A percentile compares a stretch with the other conserved stretches of the same genome.
Conservation (phyloP, 2,113 vertebrate species). For the Bettongia penicillata region DNA sequence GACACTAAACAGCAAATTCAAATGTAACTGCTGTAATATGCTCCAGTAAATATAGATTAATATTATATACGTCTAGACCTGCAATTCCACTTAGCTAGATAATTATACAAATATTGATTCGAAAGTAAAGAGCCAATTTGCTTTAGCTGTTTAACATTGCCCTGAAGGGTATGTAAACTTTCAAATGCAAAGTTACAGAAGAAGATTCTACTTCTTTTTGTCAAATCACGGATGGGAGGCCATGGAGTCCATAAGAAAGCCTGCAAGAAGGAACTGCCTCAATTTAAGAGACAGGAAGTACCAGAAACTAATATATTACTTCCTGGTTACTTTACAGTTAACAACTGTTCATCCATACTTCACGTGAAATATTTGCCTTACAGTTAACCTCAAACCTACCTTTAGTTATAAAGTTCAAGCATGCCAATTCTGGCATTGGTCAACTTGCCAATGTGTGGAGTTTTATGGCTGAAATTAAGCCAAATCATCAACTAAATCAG, state of each 20-base stretch:
- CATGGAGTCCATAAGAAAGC: slow-evolving; percentile 26
- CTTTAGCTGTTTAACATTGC: slow-evolving; percentile 76
- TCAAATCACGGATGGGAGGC: slow-evolving; percentile 30
- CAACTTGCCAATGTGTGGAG: slow-evolving; percentile 32
- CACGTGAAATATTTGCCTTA: neutral
- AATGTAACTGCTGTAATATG: slow-evolving; percentile 70
- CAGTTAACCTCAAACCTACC: slow-evolving; percentile 46
- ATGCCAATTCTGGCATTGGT: slow-evolving; percentile 43
- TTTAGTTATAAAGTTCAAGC: slow-evolving; percentile 36
- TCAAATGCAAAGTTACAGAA: slow-evolving; percentile 55
- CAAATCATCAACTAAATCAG: slow-evolving; percentile 26
- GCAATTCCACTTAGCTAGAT: slow-evolving; percentile 70
- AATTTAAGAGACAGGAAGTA: neutral
- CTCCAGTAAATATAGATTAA: slow-evolving; percentile 72
- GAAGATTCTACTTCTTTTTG: slow-evolving; percentile 38
- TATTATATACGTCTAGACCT: slow-evolving; percentile 71
- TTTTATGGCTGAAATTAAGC: slow-evolving; percentile 51
- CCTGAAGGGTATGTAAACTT: slow-evolving; percentile 70
- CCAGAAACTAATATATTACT: slow-evolving; percentile 3
- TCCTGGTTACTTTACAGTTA: slow-evolving; percentile 13
- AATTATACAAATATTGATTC: slow-evolving; percentile 82
- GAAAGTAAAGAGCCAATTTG: slow-evolving; percentile 79
- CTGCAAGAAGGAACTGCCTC: slow-evolving; percentile 24
- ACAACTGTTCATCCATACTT: slow-evolving; percentile 17
- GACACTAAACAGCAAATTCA: slow-evolving; percentile 69